A percentile compares a stretch with the other conserved stretches of the same genome.
These are phyloP conservation scores for Dinocampus coccinellae DNA, from an alignment of 2,888 invertebrate species.

Conservation along the genomic window DNA sequence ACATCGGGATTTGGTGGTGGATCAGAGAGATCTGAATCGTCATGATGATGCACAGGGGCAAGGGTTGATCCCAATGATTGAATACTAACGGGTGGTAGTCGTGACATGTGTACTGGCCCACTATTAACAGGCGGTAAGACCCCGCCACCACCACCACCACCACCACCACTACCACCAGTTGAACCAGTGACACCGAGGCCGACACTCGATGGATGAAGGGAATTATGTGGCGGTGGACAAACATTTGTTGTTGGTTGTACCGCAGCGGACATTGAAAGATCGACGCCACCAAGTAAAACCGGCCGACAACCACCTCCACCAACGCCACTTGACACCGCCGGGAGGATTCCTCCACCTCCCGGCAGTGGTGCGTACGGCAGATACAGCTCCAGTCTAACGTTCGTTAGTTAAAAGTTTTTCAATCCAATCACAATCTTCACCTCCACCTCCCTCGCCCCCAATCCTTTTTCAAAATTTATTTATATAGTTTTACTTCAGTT, in stretches of 20 bases:
- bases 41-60: slow-evolving; percentile 60
- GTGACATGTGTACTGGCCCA: slow-evolving; percentile 49
- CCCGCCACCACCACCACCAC: slow-evolving; percentile 38
- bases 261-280: slow-evolving; percentile 69
- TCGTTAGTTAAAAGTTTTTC: too few species aligned
- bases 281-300: slow-evolving; percentile 66
- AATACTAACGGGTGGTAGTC: slow-evolving; percentile 60
- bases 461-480: not conserved
- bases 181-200: too few species aligned
- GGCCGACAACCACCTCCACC: slow-evolving; percentile 61
- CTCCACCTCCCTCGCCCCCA: too few species aligned
- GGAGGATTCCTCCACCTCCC: slow-evolving; percentile 68
- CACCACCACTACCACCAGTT: slow-evolving; percentile 1
- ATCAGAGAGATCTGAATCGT: slow-evolving; percentile 53
- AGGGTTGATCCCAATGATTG: slow-evolving; percentile 64
- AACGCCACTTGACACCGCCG: slow-evolving; percentile 63
- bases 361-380: slow-evolving; percentile 69
- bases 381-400: slow-evolving; percentile 68
- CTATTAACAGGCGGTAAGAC: slow-evolving; percentile 47
- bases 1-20: slow-evolving; percentile 86
- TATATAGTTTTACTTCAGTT: too few species aligned
- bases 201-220: slow-evolving; percentile 47
- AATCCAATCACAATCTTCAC: too few species aligned
- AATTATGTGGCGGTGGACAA: slow-evolving; percentile 45
- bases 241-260: slow-evolving; percentile 56